phyloP scores from a whole-genome alignment of 2,888 invertebrate genomes.

The Psylliodes chrysocephalus region DNA sequence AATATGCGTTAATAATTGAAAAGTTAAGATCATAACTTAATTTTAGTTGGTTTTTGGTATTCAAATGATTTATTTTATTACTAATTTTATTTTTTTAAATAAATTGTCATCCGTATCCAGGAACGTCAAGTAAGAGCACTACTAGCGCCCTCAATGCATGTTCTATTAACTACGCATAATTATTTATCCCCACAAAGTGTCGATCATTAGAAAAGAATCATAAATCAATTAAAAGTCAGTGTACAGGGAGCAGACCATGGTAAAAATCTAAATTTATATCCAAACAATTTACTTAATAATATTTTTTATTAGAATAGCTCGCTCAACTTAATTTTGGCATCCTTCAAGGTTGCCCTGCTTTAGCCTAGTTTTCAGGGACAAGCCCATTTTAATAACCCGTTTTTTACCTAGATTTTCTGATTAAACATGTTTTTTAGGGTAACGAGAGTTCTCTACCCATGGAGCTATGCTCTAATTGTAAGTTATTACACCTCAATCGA shows the following conservation, averaged over 20 bases:
- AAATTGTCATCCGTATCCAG: constrained; percentile 2
- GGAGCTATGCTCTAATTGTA: constrained; percentile 97
- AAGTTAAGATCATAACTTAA: no score
- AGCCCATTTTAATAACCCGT: constrained; percentile 58
- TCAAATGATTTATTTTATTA: background rate
- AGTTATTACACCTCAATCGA: constrained; percentile 65
- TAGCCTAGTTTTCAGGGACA: constrained; percentile 62
- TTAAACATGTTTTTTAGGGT: constrained; percentile 74
- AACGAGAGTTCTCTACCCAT: constrained; percentile 96
- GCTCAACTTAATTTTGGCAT: constrained; percentile 20
- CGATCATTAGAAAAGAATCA: constrained; percentile 53
- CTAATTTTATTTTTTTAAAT: background rate
- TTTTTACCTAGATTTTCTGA: constrained; percentile 18
- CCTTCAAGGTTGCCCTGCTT: constrained; percentile 24
- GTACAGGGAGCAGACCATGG: constrained; percentile 56
- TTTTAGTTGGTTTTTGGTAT: background rate
- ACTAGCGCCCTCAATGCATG: constrained; percentile 12
- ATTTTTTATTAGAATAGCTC: constrained; percentile 7
- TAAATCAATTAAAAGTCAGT: constrained; percentile 49
- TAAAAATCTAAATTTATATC: constrained; percentile 45
- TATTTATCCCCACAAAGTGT: constrained; percentile 49
- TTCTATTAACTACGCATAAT: constrained; percentile 41
- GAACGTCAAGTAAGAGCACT: no score
- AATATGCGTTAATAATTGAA: no score
- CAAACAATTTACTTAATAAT: background rate